phyloP scores from a whole-genome alignment of 2,797 vertebrate genomes.

The Peromyscus melanophrys region DNA sequence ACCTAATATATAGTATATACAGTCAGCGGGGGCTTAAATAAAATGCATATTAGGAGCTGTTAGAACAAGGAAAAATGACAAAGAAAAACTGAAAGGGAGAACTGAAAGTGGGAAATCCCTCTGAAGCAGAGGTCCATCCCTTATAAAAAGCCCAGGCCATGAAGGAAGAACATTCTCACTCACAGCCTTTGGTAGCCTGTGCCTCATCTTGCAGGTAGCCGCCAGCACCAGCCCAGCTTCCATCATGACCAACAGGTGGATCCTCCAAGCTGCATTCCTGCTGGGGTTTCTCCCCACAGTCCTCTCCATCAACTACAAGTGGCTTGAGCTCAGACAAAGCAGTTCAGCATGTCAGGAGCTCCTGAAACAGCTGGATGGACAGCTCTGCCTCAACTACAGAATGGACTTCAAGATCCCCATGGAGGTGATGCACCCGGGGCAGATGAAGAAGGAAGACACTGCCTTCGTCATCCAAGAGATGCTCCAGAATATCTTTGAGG shows the following conservation, averaged over 20 bases:
- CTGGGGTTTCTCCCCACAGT: constrained; percentile 63
- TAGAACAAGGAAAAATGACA: constrained; percentile 64
- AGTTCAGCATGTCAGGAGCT: constrained; percentile 63
- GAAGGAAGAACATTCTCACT: constrained; percentile 59
- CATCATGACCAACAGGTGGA: constrained; percentile 82
- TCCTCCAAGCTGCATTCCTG: constrained; percentile 75
- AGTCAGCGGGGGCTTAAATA: not conserved
- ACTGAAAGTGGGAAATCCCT: constrained; percentile 85
- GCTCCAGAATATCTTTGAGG: constrained; percentile 81
- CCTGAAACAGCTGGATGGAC: constrained; percentile 80
- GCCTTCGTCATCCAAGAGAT: constrained; percentile 79
- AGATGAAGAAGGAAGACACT: constrained; percentile 69
- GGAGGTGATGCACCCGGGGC: constrained; percentile 55
- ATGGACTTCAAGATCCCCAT: constrained; percentile 82
- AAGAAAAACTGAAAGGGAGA: constrained; percentile 84
- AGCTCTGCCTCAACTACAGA: constrained; percentile 77
- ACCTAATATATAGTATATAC: not conserved
- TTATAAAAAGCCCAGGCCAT: constrained; percentile 73
- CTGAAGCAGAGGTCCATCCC: constrained; percentile 3
- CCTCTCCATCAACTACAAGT: constrained; percentile 68
- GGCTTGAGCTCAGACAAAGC: constrained; percentile 70
- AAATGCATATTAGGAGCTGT: not conserved
- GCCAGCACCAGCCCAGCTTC: not conserved
- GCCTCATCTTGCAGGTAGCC: not conserved
- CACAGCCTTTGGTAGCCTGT: not conserved